Evolutionary conservation across 1,140 invertebrate genomes (phyloP).

Genomic region (Anastrepha ludens): DNA sequence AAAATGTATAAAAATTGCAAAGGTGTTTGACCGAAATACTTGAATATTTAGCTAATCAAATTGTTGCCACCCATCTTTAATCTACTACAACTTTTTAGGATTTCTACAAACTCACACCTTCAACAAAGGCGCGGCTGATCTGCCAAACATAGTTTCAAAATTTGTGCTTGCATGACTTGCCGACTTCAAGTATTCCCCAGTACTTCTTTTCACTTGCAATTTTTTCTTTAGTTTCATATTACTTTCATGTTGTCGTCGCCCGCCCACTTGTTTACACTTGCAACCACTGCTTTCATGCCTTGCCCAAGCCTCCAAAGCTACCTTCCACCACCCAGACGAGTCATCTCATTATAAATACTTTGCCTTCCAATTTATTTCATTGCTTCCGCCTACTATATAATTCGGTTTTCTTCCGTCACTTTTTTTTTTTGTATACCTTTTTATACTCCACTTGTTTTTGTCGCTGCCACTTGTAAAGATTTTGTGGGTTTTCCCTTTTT

Average conservation of each 20-base stretch:
- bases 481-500: neutral
- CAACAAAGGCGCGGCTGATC: no score
- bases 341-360: neutral
- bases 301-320: neutral
- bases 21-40: no score
- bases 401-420: neutral
- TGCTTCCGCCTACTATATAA: neutral
- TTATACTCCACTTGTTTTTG: neutral
- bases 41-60: no score
- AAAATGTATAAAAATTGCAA: no score
- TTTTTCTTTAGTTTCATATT: neutral
- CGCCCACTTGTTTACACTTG: neutral
- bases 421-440: neutral
- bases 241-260: neutral
- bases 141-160: no score
- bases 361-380: constrained; percentile 35
- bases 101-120: no score
- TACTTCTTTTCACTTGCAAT: no score
- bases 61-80: no score
- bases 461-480: neutral
- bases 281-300: neutral
- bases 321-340: neutral
- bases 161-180: no score
- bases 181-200: no score
- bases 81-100: no score